phyloP scores from a whole-genome alignment of 2,888 invertebrate genomes.

The Scotopteryx bipunctaria region DNA sequence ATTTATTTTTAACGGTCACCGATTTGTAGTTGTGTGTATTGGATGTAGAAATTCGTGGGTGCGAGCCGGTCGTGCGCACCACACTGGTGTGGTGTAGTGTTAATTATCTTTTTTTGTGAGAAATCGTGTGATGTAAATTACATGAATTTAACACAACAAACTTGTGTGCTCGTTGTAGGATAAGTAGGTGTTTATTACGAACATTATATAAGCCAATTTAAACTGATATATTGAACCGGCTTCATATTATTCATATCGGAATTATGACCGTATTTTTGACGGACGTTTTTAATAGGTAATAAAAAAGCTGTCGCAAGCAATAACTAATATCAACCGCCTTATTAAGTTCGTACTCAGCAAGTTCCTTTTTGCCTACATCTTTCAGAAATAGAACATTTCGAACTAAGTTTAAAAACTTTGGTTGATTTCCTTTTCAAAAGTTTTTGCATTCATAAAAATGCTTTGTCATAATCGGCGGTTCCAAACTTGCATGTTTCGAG shows the following conservation, averaged over 20 bases:
- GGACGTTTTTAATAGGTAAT: too few relatives aligned
- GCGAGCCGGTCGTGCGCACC: constrained; percentile 47
- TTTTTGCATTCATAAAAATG: neutral
- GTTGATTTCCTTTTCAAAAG: neutral
- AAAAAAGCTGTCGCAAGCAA: too few relatives aligned
- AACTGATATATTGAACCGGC: constrained; percentile 5
- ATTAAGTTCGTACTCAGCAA: too few relatives aligned
- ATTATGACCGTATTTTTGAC: too few relatives aligned
- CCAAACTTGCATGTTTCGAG: constrained; percentile 1
- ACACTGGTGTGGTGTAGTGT: constrained; percentile 46
- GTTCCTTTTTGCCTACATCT: too few relatives aligned
- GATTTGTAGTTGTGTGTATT: constrained; percentile 67
- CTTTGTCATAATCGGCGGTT: neutral
- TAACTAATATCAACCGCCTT: too few relatives aligned
- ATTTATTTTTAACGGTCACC: constrained; percentile 82
- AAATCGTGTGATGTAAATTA: constrained; percentile 41
- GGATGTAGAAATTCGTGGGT: constrained; percentile 45
- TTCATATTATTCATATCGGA: too few relatives aligned
- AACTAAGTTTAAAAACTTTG: too few relatives aligned
- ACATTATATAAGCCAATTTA: constrained; percentile 13
- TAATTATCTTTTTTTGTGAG: constrained; percentile 45
- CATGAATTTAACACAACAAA: constrained; percentile 35
- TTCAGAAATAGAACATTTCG: too few relatives aligned
- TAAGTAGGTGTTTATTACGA: constrained; percentile 27
- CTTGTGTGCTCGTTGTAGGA: constrained; percentile 24